Evolutionary conservation across 2,888 invertebrate species (phyloP), one percentile per base, ranked within the genome.

Genomic region (Cerastis leucographa): DNA sequence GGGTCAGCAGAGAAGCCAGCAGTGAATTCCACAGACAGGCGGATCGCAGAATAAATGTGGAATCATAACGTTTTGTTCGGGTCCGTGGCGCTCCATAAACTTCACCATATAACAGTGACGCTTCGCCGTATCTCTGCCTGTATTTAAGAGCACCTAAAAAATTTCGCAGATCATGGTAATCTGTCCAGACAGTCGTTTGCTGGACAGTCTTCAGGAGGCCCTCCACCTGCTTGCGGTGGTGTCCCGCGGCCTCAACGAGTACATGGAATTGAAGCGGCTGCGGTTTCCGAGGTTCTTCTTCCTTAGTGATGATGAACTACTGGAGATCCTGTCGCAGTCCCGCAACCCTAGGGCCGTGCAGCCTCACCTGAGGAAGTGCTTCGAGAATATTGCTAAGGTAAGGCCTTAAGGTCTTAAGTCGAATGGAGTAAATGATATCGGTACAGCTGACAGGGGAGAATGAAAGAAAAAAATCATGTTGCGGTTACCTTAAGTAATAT

Each of bases 281-380:
- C 96, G 97, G 62, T 98, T 98, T 94, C 98, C 98, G 35, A 89
- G 95, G 40, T 97, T 98, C 93, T 98, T 98, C 96, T 98, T 98
- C 95, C 97, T 98, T 83, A 98, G 98, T 86, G 98, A 98, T 89
- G 98, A 98, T 89, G 98, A 98, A 90, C 95, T 98, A 51, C 94
- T 98, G 85, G 98, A 98, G 93, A 98, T 98, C 68, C 94, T 98
- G 69, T 98, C 98, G 0, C 98, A 98, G 94, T 97, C 98, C 0
- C 97, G 98, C 77, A 98, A 98, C 90, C 98, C 98, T 0, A 94
- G 97, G 64, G 97, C 98, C 0, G 98, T 98, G 3, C 98, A 98
- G 92, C 98, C 98, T 0, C 98, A 98, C 94, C 95, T 98, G n/a
- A 97, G 98, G 85, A 98, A 98, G 93, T 98, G 98, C 93, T 98